Conservation (phyloP, 2,113 vertebrate genomes). For the Poeciliopsis prolifica region DNA sequence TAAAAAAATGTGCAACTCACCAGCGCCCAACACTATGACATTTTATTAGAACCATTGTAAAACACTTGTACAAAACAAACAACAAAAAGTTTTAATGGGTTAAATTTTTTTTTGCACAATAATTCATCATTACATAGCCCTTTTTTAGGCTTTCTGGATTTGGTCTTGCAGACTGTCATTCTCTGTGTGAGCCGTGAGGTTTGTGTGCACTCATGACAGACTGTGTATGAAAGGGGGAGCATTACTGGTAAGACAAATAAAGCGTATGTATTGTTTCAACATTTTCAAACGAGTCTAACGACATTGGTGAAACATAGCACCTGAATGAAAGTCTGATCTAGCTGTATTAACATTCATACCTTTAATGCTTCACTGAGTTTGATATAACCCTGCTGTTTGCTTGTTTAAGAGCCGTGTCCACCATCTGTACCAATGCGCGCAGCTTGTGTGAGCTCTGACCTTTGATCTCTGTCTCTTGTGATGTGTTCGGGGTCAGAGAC, state of each 20-base stretch:
- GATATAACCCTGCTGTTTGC: not conserved
- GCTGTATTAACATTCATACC: not conserved
- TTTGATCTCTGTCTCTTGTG: conserved; percentile 64
- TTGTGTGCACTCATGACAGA: conserved; percentile 1
- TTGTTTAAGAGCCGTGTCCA: not conserved
- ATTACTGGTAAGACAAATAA: conserved; percentile 36
- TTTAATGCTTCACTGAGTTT: not conserved
- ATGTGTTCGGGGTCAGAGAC: conserved; percentile 73
- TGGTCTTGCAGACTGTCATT: conserved; percentile 9
- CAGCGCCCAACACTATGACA: conserved; percentile 5
- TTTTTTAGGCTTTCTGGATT: not conserved
- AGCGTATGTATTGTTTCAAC: conserved; percentile 65
- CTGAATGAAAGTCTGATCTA: not conserved
- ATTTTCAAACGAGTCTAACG: conserved; percentile 31
- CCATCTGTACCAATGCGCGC: conserved; percentile 27
- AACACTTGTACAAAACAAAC: not conserved
- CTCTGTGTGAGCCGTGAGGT: not conserved
- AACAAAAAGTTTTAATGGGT: not conserved
- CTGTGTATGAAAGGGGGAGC: conserved; percentile 5
- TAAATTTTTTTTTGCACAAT: conserved; percentile 4
- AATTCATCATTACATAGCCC: conserved; percentile 11
- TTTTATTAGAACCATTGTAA: conserved; percentile 18
- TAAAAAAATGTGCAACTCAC: conserved; percentile 16
- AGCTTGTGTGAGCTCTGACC: conserved; percentile 54
- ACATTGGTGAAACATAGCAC: not conserved